Base-by-base conservation (phyloP, 2,888 invertebrate species). In the Agelastica alni region DNA sequence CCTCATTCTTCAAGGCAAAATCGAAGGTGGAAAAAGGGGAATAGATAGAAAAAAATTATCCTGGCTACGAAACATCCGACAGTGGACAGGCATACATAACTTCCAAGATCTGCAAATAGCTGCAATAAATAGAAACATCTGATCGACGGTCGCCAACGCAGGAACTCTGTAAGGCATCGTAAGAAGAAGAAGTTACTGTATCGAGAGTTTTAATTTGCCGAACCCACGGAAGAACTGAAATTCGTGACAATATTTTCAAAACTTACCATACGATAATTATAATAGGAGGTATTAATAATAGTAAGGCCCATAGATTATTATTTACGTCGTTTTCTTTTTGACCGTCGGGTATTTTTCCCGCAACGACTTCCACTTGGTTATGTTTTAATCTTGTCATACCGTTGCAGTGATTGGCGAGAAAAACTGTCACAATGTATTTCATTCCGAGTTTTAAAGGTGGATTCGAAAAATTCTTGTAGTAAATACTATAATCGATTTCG, bases 341-440 rank as follows among this genome's bases (percentile, higher is more conserved):
- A 16, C 20, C 6, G 9, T 41, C 22, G 10, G 13, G 9, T 26
- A 48, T 6, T 30, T 46, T 51, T 10, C 7, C 6, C 7, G 55
- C 46, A 7, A 18, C 13, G 9, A 47, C 17, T 14, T 5, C 39
- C 26, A 18, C 51, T 32, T 53, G 28, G 2, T 12, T 1, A 12
- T 10, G 9, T 1, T 6, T 22, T 22, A 34, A 7, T 41, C 47
- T 22, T 2, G 17, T 26, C 51, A 41, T 45, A 1, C n/a, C 44
- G 13, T 49, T 30, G 45, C 54, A 66, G 9, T 42, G 20, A 16
- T 64, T 65, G 4, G 53, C 28, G 4, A 64, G 13, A 10, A 60
- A 36, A 2, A 64, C 9, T 2, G 30, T 12, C 2, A 64, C 31
- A n/a, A 22, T 34, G 13, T 64, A 60, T 20, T 51, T 53, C 4